Conservation (phyloP, 2,888 invertebrate genomes). For the Mongoloraphidia duomilia region DNA sequence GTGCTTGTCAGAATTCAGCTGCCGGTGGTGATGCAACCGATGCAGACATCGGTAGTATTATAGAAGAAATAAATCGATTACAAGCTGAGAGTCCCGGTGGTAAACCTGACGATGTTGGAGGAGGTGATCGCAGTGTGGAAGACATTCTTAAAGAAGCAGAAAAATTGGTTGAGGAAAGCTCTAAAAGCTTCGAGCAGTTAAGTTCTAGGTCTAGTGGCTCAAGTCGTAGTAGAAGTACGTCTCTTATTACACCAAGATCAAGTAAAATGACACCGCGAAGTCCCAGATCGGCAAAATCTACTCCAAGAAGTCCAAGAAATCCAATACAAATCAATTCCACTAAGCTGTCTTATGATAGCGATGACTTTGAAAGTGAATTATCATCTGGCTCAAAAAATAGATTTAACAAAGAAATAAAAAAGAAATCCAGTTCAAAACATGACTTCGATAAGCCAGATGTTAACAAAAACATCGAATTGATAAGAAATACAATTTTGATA, state of each 20-base stretch:
- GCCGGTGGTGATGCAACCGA: slow-evolving; percentile 26
- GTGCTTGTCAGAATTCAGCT: slow-evolving; percentile 16
- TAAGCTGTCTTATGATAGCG: too few species aligned
- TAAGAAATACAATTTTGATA: too few species aligned
- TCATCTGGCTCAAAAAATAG: too few species aligned
- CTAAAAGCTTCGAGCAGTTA: slow-evolving; percentile 30
- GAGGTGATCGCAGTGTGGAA: slow-evolving; percentile 37
- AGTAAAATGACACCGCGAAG: slow-evolving; percentile 1
- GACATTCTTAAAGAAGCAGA: slow-evolving; percentile 44
- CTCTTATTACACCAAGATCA: background rate
- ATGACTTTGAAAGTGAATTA: too few species aligned
- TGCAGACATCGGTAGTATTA: slow-evolving; percentile 51
- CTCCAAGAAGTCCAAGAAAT: too few species aligned
- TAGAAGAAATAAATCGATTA: slow-evolving; percentile 50
- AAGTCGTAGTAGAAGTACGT: slow-evolving; percentile 1
- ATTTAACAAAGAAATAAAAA: too few species aligned
- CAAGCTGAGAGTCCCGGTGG: slow-evolving; percentile 21
- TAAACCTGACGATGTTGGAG: slow-evolving; percentile 26
- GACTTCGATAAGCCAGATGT: too few species aligned
- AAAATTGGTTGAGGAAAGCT: slow-evolving; percentile 32
- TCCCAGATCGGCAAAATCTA: background rate
- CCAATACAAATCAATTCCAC: too few species aligned
- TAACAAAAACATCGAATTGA: too few species aligned
- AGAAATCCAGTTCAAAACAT: too few species aligned
- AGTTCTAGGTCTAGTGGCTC: slow-evolving; percentile 28